Evolutionary conservation across 2,888 invertebrate genomes (phyloP).

Genomic region (Petrolisthes manimaculis): DNA sequence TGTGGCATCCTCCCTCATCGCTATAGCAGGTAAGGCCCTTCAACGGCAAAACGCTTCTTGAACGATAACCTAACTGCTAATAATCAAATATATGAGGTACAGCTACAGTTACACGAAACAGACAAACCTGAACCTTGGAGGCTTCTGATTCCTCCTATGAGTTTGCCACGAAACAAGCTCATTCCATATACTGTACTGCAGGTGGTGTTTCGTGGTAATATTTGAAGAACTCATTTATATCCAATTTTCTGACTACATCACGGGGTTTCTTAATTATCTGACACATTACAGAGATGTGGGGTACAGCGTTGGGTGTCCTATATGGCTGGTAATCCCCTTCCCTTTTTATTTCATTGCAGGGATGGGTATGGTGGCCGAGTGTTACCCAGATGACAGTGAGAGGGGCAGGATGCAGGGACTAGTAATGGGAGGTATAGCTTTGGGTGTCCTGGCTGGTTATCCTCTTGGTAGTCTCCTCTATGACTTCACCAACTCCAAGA

Average conservation of each 20-base stretch:
- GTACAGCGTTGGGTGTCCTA: background rate
- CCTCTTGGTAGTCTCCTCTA: slow-evolving; percentile 85
- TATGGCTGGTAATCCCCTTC: background rate
- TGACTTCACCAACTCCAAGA: slow-evolving; percentile 79
- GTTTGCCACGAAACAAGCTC: too few relatives aligned
- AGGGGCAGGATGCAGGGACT: slow-evolving; percentile 83
- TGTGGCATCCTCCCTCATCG: slow-evolving; percentile 83
- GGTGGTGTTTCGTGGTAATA: too few relatives aligned
- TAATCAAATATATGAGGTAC: too few relatives aligned
- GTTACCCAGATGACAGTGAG: slow-evolving; percentile 73
- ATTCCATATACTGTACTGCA: too few relatives aligned
- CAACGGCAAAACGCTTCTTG: background rate
- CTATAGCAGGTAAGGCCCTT: slow-evolving; percentile 75
- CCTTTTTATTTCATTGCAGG: slow-evolving; percentile 71
- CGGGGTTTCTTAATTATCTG: too few relatives aligned
- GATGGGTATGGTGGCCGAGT: slow-evolving; percentile 82
- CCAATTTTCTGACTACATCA: too few relatives aligned
- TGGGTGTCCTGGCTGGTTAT: slow-evolving; percentile 85
- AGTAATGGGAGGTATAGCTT: slow-evolving; percentile 83
- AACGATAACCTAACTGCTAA: too few relatives aligned
- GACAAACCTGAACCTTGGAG: too few relatives aligned
- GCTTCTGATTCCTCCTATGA: too few relatives aligned
- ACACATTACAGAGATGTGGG: too few relatives aligned
- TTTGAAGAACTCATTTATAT: too few relatives aligned
- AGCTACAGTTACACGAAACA: too few relatives aligned